Conservation (phyloP, 2,113 vertebrate species). For the Neoarius graeffei region DNA sequence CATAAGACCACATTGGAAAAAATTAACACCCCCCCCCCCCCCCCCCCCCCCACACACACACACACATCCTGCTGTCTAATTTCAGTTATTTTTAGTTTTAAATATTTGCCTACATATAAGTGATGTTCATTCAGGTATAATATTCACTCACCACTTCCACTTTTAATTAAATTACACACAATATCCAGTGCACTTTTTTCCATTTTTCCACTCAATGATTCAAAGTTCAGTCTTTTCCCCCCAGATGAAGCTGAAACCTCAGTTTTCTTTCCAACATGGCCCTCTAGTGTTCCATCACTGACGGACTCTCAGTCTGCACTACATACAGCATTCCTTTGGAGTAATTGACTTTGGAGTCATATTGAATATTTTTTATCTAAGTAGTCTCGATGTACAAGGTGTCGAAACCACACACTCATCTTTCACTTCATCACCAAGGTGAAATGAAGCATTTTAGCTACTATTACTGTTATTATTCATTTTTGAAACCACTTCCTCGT, state of each 20-base stretch:
- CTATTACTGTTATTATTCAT: neutral
- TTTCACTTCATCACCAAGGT: neutral
- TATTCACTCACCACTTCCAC: neutral
- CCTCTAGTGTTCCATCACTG: constrained; percentile 6
- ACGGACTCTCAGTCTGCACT: too few relatives aligned
- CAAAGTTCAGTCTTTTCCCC: neutral
- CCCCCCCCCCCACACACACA: too few relatives aligned
- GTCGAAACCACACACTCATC: neutral
- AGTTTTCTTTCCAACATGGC: constrained; percentile 12
- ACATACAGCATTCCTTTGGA: neutral
- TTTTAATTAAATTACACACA: neutral
- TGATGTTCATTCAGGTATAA: neutral
- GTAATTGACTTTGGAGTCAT: neutral
- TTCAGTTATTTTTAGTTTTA: neutral
- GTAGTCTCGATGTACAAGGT: neutral
- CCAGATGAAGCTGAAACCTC: neutral
- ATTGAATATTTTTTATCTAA: neutral
- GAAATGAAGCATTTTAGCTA: neutral
- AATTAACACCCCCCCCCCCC: too few relatives aligned
- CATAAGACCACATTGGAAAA: too few relatives aligned
- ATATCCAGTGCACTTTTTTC: neutral
- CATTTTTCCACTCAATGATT: neutral
- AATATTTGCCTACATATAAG: neutral
- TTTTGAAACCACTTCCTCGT: constrained; percentile 21
- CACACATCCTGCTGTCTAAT: neutral